Evolutionary conservation across 1,140 invertebrate species (phyloP), one percentile per base, ranked within the genome.

Genomic region (Homalodisca vitripennis): DNA sequence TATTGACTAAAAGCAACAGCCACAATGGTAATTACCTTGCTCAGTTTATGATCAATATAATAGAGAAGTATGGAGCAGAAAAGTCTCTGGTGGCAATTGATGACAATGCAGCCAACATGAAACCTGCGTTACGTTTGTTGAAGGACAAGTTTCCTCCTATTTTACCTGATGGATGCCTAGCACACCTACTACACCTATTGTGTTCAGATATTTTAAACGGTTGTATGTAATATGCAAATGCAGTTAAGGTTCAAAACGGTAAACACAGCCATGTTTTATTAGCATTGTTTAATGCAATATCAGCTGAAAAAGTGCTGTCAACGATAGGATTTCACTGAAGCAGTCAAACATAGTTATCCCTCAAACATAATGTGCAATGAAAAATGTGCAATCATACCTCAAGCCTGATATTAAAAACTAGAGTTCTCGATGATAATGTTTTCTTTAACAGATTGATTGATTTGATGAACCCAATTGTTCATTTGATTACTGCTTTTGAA

Each of bases 71-170:
- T 67, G 76, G 74, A 12, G 65, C 70, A 27, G 64, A 73, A n/a
- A 77, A 77, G 68, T 70, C 75, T 55, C 70, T 75, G 55, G 75
- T 71, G 20, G 72, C 76, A 17, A 72, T 75, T 57, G 71, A 70
- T 12, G 74, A 78, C 60, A 78, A 75, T 68, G 72, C 73, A 41
- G 66, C 69, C 6, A 75, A 73, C 41, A 77, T 74, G 72, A 71
- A 74, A 70, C 69, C 68, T 70, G 69, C 75, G 29, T 71, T 67
- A 57, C 67, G 70, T 41, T 51, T 75, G 57, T 30, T 77, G 24
- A 62, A 73, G 53, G 69, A 74, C 31, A 74, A 73, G 26, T 75
- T 62, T 48, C 64, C 29, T 67, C 65, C 26, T 67, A 26, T 53
- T 46, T 32, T 53, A 6, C 48, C 48, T 53, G 10, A 12, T 53